Conservation (phyloP, 2,113 vertebrate genomes). For the Barbus barbus region DNA sequence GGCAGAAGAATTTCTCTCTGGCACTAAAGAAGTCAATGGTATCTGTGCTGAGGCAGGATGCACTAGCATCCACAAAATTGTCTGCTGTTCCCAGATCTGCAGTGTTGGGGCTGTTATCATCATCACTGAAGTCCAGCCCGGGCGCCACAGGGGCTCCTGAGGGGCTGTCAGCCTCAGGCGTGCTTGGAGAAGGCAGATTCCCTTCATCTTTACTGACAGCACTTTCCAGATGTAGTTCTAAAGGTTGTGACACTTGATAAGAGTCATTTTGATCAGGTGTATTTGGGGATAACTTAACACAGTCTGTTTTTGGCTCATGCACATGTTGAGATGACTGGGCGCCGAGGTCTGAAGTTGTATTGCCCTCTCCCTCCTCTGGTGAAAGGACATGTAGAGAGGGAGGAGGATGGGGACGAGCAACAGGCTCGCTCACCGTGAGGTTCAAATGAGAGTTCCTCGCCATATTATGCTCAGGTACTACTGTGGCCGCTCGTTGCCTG, state of each 20-base stretch:
- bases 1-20: slow-evolving; percentile 89
- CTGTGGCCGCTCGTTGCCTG: slow-evolving; percentile 62
- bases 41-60: slow-evolving; percentile 80
- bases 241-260: slow-evolving; percentile 55
- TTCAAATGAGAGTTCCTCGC: slow-evolving; percentile 51
- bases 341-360: background rate
- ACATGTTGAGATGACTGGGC: slow-evolving; percentile 35
- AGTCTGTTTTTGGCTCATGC: slow-evolving; percentile 51
- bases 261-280: slow-evolving; percentile 49
- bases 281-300: slow-evolving; percentile 46
- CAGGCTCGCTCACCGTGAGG: slow-evolving; percentile 50
- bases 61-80: slow-evolving; percentile 62
- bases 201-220: slow-evolving; percentile 16
- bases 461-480: slow-evolving; percentile 64
- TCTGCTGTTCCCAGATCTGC: background rate
- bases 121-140: background rate
- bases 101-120: slow-evolving; percentile 62
- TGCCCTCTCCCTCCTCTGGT: slow-evolving; percentile 54
- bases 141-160: background rate
- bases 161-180: slow-evolving; percentile 50
- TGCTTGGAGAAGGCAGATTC: slow-evolving; percentile 25
- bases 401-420: slow-evolving; percentile 58
- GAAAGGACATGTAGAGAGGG: slow-evolving; percentile 60
- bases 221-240: slow-evolving; percentile 45
- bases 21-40: slow-evolving; percentile 94